Evolutionary conservation across 1,140 invertebrate genomes (phyloP).

Genomic region (Riptortus pedestris): DNA sequence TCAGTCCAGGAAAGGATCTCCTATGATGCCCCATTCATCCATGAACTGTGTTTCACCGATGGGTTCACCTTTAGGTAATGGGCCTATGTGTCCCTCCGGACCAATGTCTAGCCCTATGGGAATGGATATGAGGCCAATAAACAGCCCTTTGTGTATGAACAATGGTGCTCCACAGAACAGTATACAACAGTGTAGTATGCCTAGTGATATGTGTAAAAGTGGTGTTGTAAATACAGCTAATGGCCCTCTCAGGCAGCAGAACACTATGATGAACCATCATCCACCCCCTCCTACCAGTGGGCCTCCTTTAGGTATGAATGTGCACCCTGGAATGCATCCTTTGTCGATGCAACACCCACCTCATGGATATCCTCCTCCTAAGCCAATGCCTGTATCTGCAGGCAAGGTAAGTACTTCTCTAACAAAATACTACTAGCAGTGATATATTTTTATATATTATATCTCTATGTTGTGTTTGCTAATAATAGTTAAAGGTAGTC

Average conservation of each 20-base stretch:
- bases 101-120: constrained; percentile 45
- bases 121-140: constrained; percentile 39
- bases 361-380: constrained; percentile 38
- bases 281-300: constrained; percentile 36
- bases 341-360: constrained; percentile 31
- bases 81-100: constrained; percentile 31
- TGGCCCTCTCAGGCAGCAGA: constrained; percentile 21
- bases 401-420: constrained; percentile 66
- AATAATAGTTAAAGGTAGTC: no score
- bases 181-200: constrained; percentile 37
- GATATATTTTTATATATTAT: no score
- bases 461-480: no score
- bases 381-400: constrained; percentile 77
- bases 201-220: constrained; percentile 30
- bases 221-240: constrained; percentile 23
- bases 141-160: constrained; percentile 31
- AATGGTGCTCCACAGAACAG: constrained; percentile 22
- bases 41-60: constrained; percentile 34
- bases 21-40: constrained; percentile 29
- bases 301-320: constrained; percentile 43
- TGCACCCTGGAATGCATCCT: constrained; percentile 38
- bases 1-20: constrained; percentile 32
- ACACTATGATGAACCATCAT: constrained; percentile 35
- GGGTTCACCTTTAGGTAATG: constrained; percentile 34
- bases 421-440: constrained; percentile 7